A percentile compares a stretch with the other conserved stretches of the same genome.
Evolutionary conservation across 2,797 vertebrate species (phyloP).

Genomic region (Sebastes cheni): DNA sequence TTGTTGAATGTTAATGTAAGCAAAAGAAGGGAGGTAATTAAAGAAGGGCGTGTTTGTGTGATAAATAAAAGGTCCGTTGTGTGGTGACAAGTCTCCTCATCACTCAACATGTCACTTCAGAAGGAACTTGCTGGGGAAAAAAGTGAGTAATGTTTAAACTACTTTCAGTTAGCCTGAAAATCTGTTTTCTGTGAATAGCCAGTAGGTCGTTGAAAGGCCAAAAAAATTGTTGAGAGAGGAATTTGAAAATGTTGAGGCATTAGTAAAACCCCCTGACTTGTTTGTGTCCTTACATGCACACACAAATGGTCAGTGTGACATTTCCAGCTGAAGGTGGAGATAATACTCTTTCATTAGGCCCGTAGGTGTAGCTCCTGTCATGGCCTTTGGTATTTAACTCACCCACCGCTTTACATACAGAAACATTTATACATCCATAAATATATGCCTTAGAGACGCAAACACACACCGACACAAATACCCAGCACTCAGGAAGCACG

Average conservation of each 20-base stretch:
- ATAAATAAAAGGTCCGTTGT: not conserved
- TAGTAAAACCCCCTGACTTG: not conserved
- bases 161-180: not conserved
- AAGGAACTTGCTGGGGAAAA: not conserved
- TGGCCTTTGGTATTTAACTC: conserved; percentile 36
- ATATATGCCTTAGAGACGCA: not conserved
- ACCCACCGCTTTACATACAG: not conserved
- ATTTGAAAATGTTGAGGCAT: not conserved
- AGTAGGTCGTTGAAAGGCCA: not conserved
- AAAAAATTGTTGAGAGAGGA: not conserved
- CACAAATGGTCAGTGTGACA: conserved; percentile 14
- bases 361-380: not conserved
- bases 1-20: conserved; percentile 27
- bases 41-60: not conserved
- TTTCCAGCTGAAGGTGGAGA: conserved; percentile 29
- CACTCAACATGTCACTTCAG: not conserved
- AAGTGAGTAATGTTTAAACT: conserved; percentile 17
- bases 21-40: not conserved
- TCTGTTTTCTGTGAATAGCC: not conserved
- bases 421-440: not conserved
- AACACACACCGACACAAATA: not conserved
- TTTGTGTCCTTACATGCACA: not conserved
- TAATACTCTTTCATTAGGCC: not conserved
- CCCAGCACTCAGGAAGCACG: not conserved
- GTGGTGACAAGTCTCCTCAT: not conserved